Evolutionary conservation across 2,888 invertebrate genomes (phyloP), one percentile per base, ranked within the genome.

Genomic region (Drosophila planitibia): DNA sequence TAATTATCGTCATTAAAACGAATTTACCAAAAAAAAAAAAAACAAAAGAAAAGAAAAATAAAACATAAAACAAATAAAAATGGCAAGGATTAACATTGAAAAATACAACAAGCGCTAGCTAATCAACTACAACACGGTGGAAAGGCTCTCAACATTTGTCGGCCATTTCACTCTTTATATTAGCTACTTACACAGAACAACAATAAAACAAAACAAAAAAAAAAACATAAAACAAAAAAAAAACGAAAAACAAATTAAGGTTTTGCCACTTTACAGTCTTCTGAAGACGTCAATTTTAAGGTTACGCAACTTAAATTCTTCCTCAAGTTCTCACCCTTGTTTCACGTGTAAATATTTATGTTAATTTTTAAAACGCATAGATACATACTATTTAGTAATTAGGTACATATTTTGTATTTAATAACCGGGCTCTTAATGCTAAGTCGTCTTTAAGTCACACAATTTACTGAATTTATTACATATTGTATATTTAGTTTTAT

Each of bases 1-100:
- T 82, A 93, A 94, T 85, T 92, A 93, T 86, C 91, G 93, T 83
- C 93, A 93, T 90, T 93, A 93, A 87, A 90, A 87, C 86, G 88
- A 89, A 90, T 89, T 88, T 88, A 88, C 70, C 68, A 68, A 57
- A 57, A 35, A 35, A 53, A n/a, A 1, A 12, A 3, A 10, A 12
- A 14, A 22, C 1, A 19, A 14, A 9, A 19, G 19, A 25, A 35
- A 35, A 3, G 37, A 12, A 2, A 47, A 14, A 25, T 9, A 35
- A 9, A 30, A 19, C 10, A n/a, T 6, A 54, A 19, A 16, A 37
- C 19, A 37, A n/a, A 52, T 30, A 52, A 52, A 41, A 84, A 84
- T 54, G 82, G 63, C 71, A 77, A 66, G 80, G 57, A 75, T 73
- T 54, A 61, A 69, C 25, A 47, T 9, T 28, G 54, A 35, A 53